A percentile compares a stretch with the other conserved stretches of the same genome.
Evolutionary conservation across 2,888 invertebrate genomes (phyloP).

Genomic region (Globia sparganii): DNA sequence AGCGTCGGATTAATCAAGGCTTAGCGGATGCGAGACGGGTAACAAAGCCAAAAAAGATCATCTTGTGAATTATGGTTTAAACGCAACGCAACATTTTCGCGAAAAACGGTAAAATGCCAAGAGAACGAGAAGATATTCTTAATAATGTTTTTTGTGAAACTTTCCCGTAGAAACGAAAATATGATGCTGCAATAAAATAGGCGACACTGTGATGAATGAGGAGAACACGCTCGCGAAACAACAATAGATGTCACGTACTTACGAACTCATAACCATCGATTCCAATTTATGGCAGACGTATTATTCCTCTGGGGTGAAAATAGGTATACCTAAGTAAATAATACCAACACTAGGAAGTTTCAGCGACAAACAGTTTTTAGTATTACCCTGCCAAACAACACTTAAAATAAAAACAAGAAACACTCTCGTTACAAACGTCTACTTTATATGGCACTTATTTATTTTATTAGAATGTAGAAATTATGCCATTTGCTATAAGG

Average conservation of each 20-base stretch:
- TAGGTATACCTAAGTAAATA: slow-evolving; percentile 1
- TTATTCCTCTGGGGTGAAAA: slow-evolving; percentile 62
- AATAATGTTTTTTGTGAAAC: slow-evolving; percentile 56
- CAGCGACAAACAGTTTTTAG: not conserved
- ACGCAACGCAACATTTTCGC: slow-evolving; percentile 34
- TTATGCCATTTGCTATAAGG: slow-evolving; percentile 10
- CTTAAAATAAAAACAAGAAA: slow-evolving; percentile 9
- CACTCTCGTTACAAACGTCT: not conserved
- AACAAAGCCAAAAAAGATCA: slow-evolving; percentile 53
- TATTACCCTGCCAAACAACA: not conserved
- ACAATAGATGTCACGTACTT: slow-evolving; percentile 85
- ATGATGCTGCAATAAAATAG: slow-evolving; percentile 74
- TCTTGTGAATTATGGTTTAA: slow-evolving; percentile 57
- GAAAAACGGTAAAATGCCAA: slow-evolving; percentile 43
- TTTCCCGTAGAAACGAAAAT: slow-evolving; percentile 63
- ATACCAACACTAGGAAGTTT: not conserved
- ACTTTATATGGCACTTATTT: slow-evolving; percentile 7
- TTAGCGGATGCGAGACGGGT: slow-evolving; percentile 42
- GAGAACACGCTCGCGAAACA: slow-evolving; percentile 69
- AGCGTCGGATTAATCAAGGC: slow-evolving; percentile 50
- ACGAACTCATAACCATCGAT: slow-evolving; percentile 85
- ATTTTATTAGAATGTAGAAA: slow-evolving; percentile 27
- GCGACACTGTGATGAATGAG: slow-evolving; percentile 80
- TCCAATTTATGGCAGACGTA: slow-evolving; percentile 82
- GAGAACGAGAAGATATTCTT: slow-evolving; percentile 43